phyloP scores from a whole-genome alignment of 2,113 vertebrate genomes.

The Oryzias celebensis region DNA sequence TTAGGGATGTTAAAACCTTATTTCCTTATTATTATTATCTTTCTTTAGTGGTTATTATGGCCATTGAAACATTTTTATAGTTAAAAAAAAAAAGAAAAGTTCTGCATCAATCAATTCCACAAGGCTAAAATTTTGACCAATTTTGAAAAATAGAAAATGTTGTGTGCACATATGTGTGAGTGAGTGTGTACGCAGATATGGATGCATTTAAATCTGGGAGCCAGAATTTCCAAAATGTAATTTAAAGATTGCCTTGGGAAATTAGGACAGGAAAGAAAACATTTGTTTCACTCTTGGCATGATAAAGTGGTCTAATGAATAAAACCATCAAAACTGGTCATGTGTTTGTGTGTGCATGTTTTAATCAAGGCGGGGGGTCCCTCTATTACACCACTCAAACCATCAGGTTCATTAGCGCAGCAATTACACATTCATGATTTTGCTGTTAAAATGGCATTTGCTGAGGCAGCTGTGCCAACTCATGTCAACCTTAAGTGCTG shows the following conservation, averaged over 20 bases:
- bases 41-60: too few species aligned
- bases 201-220: too few species aligned
- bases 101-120: too few species aligned
- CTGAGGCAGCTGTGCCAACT: slow-evolving; percentile 56
- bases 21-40: too few species aligned
- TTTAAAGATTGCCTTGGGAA: slow-evolving; percentile 3
- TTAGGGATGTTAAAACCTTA: too few species aligned
- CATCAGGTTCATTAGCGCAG: slow-evolving; percentile 70
- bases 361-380: slow-evolving; percentile 44
- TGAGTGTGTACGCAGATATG: too few species aligned
- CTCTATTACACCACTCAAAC: slow-evolving; percentile 59
- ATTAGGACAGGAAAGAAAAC: slow-evolving; percentile 6
- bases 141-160: too few species aligned
- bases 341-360: slow-evolving; percentile 6
- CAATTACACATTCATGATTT: slow-evolving; percentile 76
- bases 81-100: too few species aligned
- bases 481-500: slow-evolving; percentile 74
- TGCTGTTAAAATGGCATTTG: slow-evolving; percentile 75
- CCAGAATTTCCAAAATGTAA: not conserved
- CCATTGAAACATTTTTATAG: too few species aligned
- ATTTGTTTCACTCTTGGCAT: slow-evolving; percentile 9
- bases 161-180: too few species aligned
- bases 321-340: slow-evolving; percentile 33
- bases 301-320: slow-evolving; percentile 43
- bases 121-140: too few species aligned